Conservation (phyloP, 2,797 vertebrate species). For the Coregonus ussuriensis region DNA sequence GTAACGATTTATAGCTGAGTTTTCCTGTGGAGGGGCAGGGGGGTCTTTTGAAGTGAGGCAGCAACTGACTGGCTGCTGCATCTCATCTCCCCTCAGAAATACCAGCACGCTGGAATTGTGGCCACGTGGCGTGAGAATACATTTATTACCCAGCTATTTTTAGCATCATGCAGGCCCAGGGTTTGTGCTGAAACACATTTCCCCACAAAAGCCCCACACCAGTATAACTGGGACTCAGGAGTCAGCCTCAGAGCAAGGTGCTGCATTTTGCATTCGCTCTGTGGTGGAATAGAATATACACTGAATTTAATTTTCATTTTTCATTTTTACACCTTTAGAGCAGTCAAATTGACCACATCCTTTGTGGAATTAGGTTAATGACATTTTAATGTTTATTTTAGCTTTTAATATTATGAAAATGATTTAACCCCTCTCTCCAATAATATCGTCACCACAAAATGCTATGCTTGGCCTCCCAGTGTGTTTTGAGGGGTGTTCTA, state of each 20-base stretch:
- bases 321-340: constrained; percentile 45
- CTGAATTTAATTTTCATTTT: constrained; percentile 37
- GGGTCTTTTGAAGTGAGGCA: constrained; percentile 52
- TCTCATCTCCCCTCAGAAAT: constrained; percentile 38
- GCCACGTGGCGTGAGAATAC: constrained; percentile 28
- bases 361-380: constrained; percentile 49
- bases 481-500: constrained; percentile 1
- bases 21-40: constrained; percentile 34
- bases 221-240: constrained; percentile 32
- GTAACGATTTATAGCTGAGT: constrained; percentile 47
- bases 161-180: constrained; percentile 42
- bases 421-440: background rate
- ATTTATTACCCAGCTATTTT: constrained; percentile 69
- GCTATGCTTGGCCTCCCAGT: constrained; percentile 25
- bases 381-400: constrained; percentile 8
- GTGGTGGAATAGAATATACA: constrained; percentile 20
- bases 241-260: background rate
- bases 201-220: constrained; percentile 38
- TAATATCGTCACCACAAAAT: constrained; percentile 13
- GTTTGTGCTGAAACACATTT: constrained; percentile 59
- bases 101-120: constrained; percentile 42
- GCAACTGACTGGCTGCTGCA: constrained; percentile 24
- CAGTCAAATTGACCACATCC: constrained; percentile 35
- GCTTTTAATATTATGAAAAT: background rate
- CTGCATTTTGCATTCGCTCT: constrained; percentile 8